These are phyloP conservation scores for Masticophis lateralis DNA, from an alignment of 2,797 vertebrate genomes.

Conservation along the genomic window DNA sequence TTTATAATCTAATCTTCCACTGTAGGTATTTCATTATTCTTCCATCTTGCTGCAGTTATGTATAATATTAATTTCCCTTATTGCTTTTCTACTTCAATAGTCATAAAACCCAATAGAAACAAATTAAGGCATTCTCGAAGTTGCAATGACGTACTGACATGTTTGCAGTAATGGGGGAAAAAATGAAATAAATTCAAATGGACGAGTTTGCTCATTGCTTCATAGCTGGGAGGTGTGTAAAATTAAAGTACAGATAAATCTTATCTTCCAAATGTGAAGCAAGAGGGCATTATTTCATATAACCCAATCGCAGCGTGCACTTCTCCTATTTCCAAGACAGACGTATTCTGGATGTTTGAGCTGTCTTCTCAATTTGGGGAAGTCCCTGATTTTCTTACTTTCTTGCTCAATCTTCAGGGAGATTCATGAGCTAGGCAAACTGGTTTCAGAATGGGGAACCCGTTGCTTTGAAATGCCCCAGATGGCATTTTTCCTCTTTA, in stretches of 20 bases:
- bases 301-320: background rate
- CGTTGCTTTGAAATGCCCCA: background rate
- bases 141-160: background rate
- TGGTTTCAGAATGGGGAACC: background rate
- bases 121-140: background rate
- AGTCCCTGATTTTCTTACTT: background rate
- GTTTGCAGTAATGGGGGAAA: background rate
- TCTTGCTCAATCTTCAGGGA: background rate
- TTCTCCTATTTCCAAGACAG: background rate
- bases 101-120: background rate
- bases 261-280: background rate
- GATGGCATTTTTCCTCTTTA: background rate
- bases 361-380: background rate
- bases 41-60: background rate
- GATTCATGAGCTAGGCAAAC: background rate
- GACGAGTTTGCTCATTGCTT: background rate
- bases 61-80: background rate
- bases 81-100: background rate
- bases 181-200: background rate
- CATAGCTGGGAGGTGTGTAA: background rate
- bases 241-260: background rate
- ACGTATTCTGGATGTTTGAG: background rate
- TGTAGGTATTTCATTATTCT: background rate
- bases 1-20: background rate
- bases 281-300: background rate